Percentiles rank a stretch among this genome's conserved stretches.
Conservation (phyloP, 2,888 invertebrate species). For the Drosophila lacicola region DNA sequence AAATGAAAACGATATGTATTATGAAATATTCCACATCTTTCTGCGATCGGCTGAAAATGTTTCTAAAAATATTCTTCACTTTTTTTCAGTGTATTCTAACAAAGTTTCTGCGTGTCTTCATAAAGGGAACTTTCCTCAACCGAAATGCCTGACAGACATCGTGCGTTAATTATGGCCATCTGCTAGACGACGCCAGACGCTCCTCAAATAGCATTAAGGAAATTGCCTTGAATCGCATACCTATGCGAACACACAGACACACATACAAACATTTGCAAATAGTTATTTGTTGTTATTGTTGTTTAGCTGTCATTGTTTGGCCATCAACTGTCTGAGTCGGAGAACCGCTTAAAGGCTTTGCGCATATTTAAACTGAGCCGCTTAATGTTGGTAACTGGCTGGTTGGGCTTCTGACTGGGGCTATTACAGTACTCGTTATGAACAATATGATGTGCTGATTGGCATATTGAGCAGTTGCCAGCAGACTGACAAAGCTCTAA, state of each 20-base stretch:
- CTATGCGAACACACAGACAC: conserved; percentile 40
- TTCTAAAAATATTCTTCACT: not conserved
- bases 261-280: conserved; percentile 47
- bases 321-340: conserved; percentile 56
- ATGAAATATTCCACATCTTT: too few relatives aligned
- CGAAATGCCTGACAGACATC: conserved; percentile 54
- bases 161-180: conserved; percentile 80
- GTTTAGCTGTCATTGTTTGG: conserved; percentile 55
- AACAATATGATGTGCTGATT: conserved; percentile 44
- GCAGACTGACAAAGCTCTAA: not conserved
- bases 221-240: conserved; percentile 75
- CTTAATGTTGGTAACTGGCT: conserved; percentile 45
- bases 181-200: conserved; percentile 58
- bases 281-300: conserved; percentile 42
- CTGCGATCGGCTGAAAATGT: not conserved
- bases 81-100: conserved; percentile 14
- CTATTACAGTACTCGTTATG: conserved; percentile 33
- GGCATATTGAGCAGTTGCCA: conserved; percentile 37
- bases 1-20: not conserved
- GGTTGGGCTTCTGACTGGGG: conserved; percentile 4
- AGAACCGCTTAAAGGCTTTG: conserved; percentile 73
- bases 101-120: conserved; percentile 43
- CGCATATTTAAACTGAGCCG: conserved; percentile 61
- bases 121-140: conserved; percentile 33
- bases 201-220: conserved; percentile 74